These are phyloP conservation scores for Xiphophorus hellerii DNA, from an alignment of 2,113 vertebrate species.

Conservation along the genomic window DNA sequence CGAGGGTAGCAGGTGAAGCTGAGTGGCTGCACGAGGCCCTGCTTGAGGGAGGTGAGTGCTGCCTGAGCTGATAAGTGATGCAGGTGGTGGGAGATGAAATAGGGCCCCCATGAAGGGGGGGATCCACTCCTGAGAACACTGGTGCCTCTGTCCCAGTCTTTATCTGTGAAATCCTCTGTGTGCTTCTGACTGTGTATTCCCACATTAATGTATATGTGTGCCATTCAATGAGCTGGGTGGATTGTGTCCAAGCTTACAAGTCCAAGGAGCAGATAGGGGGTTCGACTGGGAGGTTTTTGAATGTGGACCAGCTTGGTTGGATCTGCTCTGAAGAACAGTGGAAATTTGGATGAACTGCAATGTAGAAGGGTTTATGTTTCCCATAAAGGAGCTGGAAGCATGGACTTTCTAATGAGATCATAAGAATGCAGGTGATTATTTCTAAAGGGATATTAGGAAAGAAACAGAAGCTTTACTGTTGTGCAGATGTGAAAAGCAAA, in stretches of 20 bases:
- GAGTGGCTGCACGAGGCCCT: constrained; percentile 31
- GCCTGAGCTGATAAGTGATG: constrained; percentile 59
- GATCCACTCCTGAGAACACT: constrained; percentile 50
- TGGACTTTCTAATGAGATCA: constrained; percentile 12
- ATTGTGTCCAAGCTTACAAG: constrained; percentile 34
- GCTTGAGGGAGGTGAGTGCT: constrained; percentile 36
- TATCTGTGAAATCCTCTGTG: constrained; percentile 50
- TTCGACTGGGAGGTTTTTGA: constrained; percentile 24
- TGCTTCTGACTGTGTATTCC: constrained; percentile 23
- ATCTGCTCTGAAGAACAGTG: constrained; percentile 19
- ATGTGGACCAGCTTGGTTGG: constrained; percentile 22
- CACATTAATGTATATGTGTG: constrained; percentile 9
- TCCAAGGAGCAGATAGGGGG: constrained; percentile 33
- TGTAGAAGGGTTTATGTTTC: not conserved
- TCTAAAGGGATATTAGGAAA: constrained; percentile 11
- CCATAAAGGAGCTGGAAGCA: constrained; percentile 1
- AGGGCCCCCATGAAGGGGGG: constrained; percentile 8
- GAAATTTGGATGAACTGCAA: constrained; percentile 30
- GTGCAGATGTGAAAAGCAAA: constrained; percentile 29
- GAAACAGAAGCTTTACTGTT: constrained; percentile 28
- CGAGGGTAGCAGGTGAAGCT: constrained; percentile 18
- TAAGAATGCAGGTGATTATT: constrained; percentile 38
- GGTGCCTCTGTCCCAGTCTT: constrained; percentile 40
- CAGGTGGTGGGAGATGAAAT: constrained; percentile 61
- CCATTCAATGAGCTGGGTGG: constrained; percentile 30